Evolutionary conservation across 2,888 invertebrate genomes (phyloP), one percentile per base, ranked within the genome.

Genomic region (Mythimna loreyi): DNA sequence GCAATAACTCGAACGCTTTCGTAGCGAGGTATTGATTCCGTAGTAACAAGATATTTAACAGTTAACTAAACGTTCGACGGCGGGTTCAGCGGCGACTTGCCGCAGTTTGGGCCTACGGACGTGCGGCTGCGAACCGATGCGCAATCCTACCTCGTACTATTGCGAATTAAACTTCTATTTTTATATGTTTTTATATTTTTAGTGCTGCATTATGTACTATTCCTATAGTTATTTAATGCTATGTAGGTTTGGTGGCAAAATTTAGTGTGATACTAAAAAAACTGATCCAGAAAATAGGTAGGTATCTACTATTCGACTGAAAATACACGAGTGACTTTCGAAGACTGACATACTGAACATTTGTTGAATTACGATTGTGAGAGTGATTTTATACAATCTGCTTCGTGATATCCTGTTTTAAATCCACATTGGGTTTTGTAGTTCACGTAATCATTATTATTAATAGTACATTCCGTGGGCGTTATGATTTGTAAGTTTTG

Each of bases 381-480:
- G 33, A 25, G 11, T 40, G 0, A 23, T 19, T 43, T 25, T 1
- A 19, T 11, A 2, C 1, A 21, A 7, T 25, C 43, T 3, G 1
- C 25, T 25, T 19, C 19, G 30, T 21, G 6, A 11, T 4, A 75
- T n/a, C 1, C 0, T 13, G 6, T 5, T 23, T 28, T 36, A 1
- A 36, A 1, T 16, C 11, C 23, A n/a, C 16, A 43, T 33, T 21
- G n/a, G 11, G 21, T 30, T 36, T 75, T 23, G 21, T n/a, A 40
- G 3, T 47, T 30, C 1, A 47, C 9, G 13, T 23, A 19, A 50
- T 60, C 47, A 75, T 75, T 30, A 36, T 19, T 65, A 49, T 75
- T 75, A 25, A 69, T 60, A 47, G 43, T 55, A n/a, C 2, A 53
- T 21, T 23, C 13, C 30, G 43, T 58, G 61, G 64, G 57, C 52